Conservation (phyloP, 30 jellyfish, hydroid and myxozoan genomes). For the Aurelia aurita region DNA sequence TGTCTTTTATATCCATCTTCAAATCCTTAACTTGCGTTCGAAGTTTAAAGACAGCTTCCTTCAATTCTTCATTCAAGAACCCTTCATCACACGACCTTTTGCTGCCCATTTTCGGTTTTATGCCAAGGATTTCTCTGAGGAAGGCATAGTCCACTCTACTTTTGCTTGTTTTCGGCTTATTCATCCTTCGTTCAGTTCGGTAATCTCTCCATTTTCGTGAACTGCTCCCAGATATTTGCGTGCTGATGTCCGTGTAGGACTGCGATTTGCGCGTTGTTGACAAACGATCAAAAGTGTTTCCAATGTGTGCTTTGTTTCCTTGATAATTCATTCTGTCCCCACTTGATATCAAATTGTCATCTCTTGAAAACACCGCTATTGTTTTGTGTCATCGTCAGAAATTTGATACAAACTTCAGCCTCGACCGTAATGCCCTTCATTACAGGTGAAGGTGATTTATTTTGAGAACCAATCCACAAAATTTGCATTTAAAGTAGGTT, state of each 20-base stretch:
- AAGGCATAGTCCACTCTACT: conserved; percentile 52
- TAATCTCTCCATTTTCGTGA: background rate
- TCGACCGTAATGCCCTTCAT: too few relatives aligned
- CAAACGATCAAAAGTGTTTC: background rate
- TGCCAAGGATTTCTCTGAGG: conserved; percentile 65
- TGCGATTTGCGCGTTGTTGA: conserved; percentile 34
- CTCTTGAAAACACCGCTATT: conserved; percentile 2
- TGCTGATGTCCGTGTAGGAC: conserved; percentile 71
- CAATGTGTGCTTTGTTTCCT: too few relatives aligned
- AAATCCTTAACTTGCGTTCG: conserved; percentile 61
- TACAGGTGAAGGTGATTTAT: too few relatives aligned
- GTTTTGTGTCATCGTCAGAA: too few relatives aligned
- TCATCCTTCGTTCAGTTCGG: conserved; percentile 7
- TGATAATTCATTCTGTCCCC: background rate
- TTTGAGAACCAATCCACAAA: too few relatives aligned
- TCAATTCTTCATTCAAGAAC: conserved; percentile 68
- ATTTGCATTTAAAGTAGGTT: too few relatives aligned
- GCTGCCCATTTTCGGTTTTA: conserved; percentile 32
- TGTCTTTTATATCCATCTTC: conserved; percentile 61
- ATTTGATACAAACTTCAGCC: too few relatives aligned
- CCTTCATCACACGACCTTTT: conserved; percentile 40
- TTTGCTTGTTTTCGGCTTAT: background rate
- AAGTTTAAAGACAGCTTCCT: conserved; percentile 73
- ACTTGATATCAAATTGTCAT: conserved; percentile 16
- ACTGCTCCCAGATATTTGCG: conserved; percentile 64